Base-by-base conservation (phyloP, 2,113 vertebrate species). In the Mormoops blainvillei region DNA sequence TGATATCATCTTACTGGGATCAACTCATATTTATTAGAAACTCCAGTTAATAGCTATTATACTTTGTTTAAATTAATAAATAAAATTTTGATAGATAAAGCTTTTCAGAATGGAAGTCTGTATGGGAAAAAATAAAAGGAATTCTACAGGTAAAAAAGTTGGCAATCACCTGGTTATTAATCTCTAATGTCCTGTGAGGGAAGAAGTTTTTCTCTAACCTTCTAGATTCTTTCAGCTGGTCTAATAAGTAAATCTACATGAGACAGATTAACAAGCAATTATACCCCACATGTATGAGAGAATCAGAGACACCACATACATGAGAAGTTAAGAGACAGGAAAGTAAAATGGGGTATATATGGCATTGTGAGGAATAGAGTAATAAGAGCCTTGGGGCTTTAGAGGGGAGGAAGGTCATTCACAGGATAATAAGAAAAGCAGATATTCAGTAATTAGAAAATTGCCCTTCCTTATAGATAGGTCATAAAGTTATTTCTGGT, bases 11-110 rank as follows among this genome's bases (percentile, higher is more conserved):
- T 77, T 84, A 77, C 58, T 93, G 15, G 80, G 41, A 80, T 90
- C 38, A 95, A 43, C 31, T 71, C 52, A 81, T 63, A 76, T 92
- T 95, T 83, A 68, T 65, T 93, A 94, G 41, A 96, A 84, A 80
- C 58, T 90, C 20, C 3, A 28, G 19, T 48, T 87, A 88, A 22
- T 68, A 87, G 18, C 81, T 81, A 58, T 54, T 77, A 19, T 81
- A 26, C 86, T 28, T 65, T 81, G 14, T 82, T 86, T 92, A 58
- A 95, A 76, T 95, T 88, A 85, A 87, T 86, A 89, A 82, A 43
- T 89, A 70, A 67, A 87, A 2, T 56, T 74, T 89, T 84, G 24
- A 81, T 28, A 81, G 61, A n/a, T 77, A 84, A 94, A 88, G 87
- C 45, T 82, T 84, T 94, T 84, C 15, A 87, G 87, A 95, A 54